These are phyloP conservation scores for Rhizoglyphus robini DNA, from an alignment of 1,140 invertebrate species.

Conservation along the genomic window DNA sequence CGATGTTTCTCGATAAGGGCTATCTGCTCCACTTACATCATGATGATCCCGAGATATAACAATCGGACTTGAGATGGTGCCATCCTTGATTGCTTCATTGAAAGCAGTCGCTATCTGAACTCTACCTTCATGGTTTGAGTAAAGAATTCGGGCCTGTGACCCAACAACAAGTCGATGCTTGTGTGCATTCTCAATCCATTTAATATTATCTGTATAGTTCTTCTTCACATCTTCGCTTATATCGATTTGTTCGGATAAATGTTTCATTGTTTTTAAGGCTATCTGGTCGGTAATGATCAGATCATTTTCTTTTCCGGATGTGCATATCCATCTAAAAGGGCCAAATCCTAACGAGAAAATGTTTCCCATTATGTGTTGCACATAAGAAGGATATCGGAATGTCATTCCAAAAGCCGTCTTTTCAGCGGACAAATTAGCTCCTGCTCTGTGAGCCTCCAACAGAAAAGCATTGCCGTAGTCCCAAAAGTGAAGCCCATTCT, in stretches of 20 bases:
- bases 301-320: conserved; percentile 42
- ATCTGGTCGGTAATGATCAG: conserved; percentile 46
- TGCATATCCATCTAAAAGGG: conserved; percentile 57
- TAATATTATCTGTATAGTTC: conserved; percentile 48
- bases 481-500: conserved; percentile 48
- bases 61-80: conserved; percentile 41
- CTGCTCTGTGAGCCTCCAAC: conserved; percentile 48
- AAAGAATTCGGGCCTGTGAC: conserved; percentile 49
- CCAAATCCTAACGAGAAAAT: conserved; percentile 57
- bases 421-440: conserved; percentile 24
- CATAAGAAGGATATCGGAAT: conserved; percentile 53
- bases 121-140: conserved; percentile 45
- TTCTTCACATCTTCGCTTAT: conserved; percentile 32
- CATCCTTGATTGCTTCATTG: conserved; percentile 42
- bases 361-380: conserved; percentile 58
- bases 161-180: conserved; percentile 47
- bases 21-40: conserved; percentile 54
- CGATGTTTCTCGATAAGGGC: conserved; percentile 51
- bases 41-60: conserved; percentile 53
- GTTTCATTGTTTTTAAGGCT: conserved; percentile 40
- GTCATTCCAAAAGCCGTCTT: conserved; percentile 29
- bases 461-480: conserved; percentile 58
- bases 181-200: conserved; percentile 48
- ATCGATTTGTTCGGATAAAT: conserved; percentile 32
- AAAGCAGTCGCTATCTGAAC: conserved; percentile 45